These are phyloP conservation scores for Cheilosia variabilis DNA, from an alignment of 2,888 invertebrate species.

Conservation along the genomic window DNA sequence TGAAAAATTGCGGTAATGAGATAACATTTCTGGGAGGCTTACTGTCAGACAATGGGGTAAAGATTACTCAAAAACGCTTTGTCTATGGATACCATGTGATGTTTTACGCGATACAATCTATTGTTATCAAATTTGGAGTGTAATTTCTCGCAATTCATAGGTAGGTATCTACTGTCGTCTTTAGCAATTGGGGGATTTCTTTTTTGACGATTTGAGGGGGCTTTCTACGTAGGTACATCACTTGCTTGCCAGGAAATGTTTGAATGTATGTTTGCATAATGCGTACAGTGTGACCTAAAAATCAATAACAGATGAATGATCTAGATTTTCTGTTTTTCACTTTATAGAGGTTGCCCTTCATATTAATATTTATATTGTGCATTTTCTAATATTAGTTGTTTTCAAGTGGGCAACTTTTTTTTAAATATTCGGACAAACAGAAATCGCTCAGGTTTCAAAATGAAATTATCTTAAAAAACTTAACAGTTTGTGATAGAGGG, in stretches of 20 bases:
- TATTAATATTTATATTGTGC: too few relatives aligned
- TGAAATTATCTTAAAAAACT: too few relatives aligned
- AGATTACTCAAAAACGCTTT: background rate
- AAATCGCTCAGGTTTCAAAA: too few relatives aligned
- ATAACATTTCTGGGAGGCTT: background rate
- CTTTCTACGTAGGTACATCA: background rate
- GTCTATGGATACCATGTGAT: background rate
- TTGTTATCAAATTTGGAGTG: conserved; percentile 29
- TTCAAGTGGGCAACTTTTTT: too few relatives aligned
- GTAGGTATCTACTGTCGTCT: background rate
- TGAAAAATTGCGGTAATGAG: too few relatives aligned
- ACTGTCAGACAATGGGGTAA: background rate
- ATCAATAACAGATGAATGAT: background rate
- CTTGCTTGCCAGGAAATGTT: background rate
- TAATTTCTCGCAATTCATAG: conserved; percentile 15
- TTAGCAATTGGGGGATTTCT: background rate
- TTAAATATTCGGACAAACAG: too few relatives aligned
- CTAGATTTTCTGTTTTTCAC: background rate
- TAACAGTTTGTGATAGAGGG: too few relatives aligned
- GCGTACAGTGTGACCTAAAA: background rate
- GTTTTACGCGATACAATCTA: background rate
- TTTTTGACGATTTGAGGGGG: background rate
- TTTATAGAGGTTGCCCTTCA: too few relatives aligned
- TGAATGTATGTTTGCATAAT: background rate
- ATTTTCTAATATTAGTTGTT: too few relatives aligned